Evolutionary conservation across 2,888 invertebrate species (phyloP).

Genomic region (Ellobium chinense): DNA sequence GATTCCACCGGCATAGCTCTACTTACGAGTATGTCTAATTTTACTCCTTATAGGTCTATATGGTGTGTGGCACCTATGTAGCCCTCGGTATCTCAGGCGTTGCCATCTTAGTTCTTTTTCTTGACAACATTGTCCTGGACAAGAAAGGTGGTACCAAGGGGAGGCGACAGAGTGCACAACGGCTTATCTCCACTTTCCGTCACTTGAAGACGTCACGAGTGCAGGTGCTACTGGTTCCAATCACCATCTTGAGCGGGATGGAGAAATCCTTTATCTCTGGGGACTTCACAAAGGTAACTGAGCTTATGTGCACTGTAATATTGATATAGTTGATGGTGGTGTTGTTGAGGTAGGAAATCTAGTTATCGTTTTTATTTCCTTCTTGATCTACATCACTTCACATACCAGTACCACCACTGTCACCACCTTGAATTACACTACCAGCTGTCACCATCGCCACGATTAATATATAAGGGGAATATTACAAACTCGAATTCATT

Average conservation of each 20-base stretch:
- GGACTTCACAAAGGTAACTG: conserved; percentile 79
- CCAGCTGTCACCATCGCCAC: too few species aligned
- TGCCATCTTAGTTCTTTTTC: conserved; percentile 90
- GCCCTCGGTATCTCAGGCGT: conserved; percentile 92
- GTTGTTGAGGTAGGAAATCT: not conserved
- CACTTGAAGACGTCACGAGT: conserved; percentile 92
- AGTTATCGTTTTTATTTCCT: not conserved
- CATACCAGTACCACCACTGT: too few species aligned
- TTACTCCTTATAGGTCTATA: conserved; percentile 86
- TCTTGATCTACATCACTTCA: too few species aligned
- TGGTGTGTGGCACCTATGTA: conserved; percentile 92
- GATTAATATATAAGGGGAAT: too few species aligned
- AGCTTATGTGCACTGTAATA: not conserved
- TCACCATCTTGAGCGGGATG: conserved; percentile 98
- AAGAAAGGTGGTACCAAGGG: conserved; percentile 49
- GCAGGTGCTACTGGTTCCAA: conserved; percentile 94
- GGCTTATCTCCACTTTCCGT: conserved; percentile 86
- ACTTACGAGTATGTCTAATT: too few species aligned
- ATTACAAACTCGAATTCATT: too few species aligned
- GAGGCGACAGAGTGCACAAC: conserved; percentile 55
- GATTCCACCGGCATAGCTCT: too few species aligned
- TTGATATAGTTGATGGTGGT: too few species aligned
- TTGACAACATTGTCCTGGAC: conserved; percentile 83
- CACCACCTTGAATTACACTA: too few species aligned
- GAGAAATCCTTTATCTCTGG: conserved; percentile 98